Evolutionary conservation across 2,888 invertebrate genomes (phyloP), one percentile per base, ranked within the genome.

Genomic region (Cremastinae sp.): DNA sequence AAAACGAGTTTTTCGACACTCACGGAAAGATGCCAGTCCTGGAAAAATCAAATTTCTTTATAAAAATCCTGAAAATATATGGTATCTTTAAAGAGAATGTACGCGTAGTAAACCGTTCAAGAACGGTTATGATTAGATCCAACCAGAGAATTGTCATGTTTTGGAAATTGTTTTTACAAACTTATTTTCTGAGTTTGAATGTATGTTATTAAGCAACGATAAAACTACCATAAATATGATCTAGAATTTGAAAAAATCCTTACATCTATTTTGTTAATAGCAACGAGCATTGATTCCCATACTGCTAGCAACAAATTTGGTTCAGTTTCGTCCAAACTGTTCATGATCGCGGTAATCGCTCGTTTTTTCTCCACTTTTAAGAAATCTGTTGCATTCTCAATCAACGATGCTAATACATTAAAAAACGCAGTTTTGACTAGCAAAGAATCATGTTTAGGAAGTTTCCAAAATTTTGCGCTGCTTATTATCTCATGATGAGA

Each of bases 1-100:
- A 94, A 88, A 39, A 97, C 91, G 1, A 94, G 90, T 86, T 96
- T 96, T 77, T 94, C 94, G 58, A 95, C 91, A 84, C 94, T 95
- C 2, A 96, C 90, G 83, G 93, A 91, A 45, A 90, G 90, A 91
- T 93, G 93, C 92, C 95, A 95, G 65, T 94, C 93, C 95, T 96
- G 87, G 41, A 90, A 85, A n/a, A 47, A 47, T 47, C 10, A 10
- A 61, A n/a, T 39, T 41, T 62, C 4, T 49, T 35, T 14, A 1
- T 28, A 28, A 28, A 28, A 28, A 28, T 28, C 5, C 5, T n/a
- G 12, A 45, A 10, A 45, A 12, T 45, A 55, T 9, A 58, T 18
- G 18, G 22, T 35, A 20, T 20, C 5, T 51, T 49, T 43, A n/a
- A n/a, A n/a, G n/a, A n/a, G n/a, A n/a, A n/a, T n/a, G n/a, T n/a